Percentiles rank a stretch among this genome's conserved stretches.
Evolutionary conservation across 2,888 invertebrate species (phyloP).

Genomic region (Agonopterix alstromeriana): DNA sequence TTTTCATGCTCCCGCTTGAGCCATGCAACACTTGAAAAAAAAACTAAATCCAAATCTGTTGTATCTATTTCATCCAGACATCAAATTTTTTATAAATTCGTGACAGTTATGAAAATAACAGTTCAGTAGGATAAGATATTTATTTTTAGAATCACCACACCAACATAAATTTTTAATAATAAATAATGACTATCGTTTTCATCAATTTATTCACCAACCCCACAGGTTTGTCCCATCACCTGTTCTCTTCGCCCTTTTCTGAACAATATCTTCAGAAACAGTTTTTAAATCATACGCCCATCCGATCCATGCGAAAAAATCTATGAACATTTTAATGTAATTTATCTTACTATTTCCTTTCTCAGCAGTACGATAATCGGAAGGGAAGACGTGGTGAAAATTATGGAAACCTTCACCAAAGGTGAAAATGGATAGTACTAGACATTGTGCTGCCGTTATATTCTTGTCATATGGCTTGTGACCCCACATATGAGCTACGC

Average conservation of each 20-base stretch:
- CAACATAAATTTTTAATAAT: too few relatives aligned
- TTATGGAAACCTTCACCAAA: slow-evolving; percentile 48
- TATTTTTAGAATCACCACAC: too few relatives aligned
- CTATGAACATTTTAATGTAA: slow-evolving; percentile 35
- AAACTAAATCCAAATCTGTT: too few relatives aligned
- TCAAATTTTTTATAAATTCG: too few relatives aligned
- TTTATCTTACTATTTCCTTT: slow-evolving; percentile 26
- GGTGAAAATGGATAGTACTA: slow-evolving; percentile 20
- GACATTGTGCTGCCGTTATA: slow-evolving; percentile 27
- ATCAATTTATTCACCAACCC: slow-evolving; percentile 9
- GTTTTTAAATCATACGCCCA: slow-evolving; percentile 46
- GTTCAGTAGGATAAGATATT: too few relatives aligned
- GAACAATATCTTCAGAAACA: slow-evolving; percentile 21
- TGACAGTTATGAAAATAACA: too few relatives aligned
- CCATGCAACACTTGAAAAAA: too few relatives aligned
- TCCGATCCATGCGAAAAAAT: slow-evolving; percentile 38
- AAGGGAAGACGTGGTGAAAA: slow-evolving; percentile 44
- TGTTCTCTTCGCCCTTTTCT: slow-evolving; percentile 18
- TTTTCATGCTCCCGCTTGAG: too few relatives aligned
- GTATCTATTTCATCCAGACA: too few relatives aligned
- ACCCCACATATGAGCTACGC: slow-evolving; percentile 76
- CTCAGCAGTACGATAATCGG: slow-evolving; percentile 40
- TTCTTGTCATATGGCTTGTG: slow-evolving; percentile 57
- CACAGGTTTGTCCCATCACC: slow-evolving; percentile 32
- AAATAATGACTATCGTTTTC: too few relatives aligned